Evolutionary conservation across 2,888 invertebrate genomes (phyloP).

Genomic region (Cataglyphis albicans): DNA sequence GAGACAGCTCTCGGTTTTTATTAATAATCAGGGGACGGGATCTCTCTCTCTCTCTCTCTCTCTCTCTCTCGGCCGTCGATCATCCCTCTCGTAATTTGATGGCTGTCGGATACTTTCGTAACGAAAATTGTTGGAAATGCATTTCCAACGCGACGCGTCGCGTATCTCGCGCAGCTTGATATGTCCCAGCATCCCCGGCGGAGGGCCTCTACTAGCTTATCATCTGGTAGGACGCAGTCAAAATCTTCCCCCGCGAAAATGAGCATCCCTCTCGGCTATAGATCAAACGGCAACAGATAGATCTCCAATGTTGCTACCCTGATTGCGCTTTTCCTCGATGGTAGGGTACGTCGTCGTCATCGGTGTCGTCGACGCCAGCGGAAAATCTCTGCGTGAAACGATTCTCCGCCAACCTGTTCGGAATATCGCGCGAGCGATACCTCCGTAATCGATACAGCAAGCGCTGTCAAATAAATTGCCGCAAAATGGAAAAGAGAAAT

Average conservation of each 20-base stretch:
- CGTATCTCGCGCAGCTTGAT: conserved; percentile 33
- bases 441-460: conserved; percentile 3
- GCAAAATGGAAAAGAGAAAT: background rate
- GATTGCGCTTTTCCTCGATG: conserved; percentile 81
- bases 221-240: conserved; percentile 48
- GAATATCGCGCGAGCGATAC: background rate
- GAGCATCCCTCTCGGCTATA: conserved; percentile 70
- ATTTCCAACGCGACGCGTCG: conserved; percentile 29
- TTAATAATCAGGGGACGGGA: conserved; percentile 47
- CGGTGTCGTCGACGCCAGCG: background rate
- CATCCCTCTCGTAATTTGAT: conserved; percentile 49
- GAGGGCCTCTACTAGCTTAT: conserved; percentile 58
- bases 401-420: conserved; percentile 1
- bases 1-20: conserved; percentile 40
- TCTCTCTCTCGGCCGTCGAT: conserved; percentile 43
- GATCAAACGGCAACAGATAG: conserved; percentile 79
- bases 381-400: conserved; percentile 12
- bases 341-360: conserved; percentile 41
- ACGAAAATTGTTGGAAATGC: conserved; percentile 54
- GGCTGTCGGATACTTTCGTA: conserved; percentile 50
- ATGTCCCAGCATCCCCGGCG: conserved; percentile 34
- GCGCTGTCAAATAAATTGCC: conserved; percentile 16
- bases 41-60: conserved; percentile 15
- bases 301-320: conserved; percentile 70
- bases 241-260: conserved; percentile 32